phyloP scores from a whole-genome alignment of 1,140 invertebrate species.

The Pinna nobilis region DNA sequence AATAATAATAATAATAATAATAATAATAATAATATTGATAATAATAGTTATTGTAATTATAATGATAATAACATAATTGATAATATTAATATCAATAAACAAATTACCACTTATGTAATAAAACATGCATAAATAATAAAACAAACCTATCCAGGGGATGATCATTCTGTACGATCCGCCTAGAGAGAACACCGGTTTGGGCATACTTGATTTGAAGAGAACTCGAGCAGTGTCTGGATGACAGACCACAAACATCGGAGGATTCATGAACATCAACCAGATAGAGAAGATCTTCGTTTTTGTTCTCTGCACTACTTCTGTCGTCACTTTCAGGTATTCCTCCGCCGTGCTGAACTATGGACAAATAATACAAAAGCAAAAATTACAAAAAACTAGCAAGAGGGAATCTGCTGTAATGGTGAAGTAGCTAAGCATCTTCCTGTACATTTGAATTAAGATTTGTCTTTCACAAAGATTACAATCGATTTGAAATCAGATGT shows the following conservation, averaged over 20 bases:
- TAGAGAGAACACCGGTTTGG: conserved; percentile 18
- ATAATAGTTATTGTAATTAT: neutral
- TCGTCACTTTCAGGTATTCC: no score
- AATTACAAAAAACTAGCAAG: no score
- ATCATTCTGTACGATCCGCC: conserved; percentile 35
- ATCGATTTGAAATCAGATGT: no score
- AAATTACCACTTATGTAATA: neutral
- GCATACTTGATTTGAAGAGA: conserved; percentile 29
- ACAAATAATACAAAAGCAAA: no score
- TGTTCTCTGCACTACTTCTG: conserved; percentile 2
- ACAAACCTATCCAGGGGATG: conserved; percentile 17
- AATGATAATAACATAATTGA: neutral
- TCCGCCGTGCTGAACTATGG: neutral
- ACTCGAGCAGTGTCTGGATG: conserved; percentile 38
- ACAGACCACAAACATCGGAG: conserved; percentile 23
- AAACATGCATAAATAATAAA: neutral
- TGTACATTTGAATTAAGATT: no score
- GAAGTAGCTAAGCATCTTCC: no score
- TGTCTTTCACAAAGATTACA: no score
- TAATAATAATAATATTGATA: neutral
- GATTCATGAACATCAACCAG: conserved; percentile 29
- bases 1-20: no score
- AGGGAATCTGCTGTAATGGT: no score
- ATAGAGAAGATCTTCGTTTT: conserved; percentile 10
- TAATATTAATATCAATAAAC: neutral